Conservation (phyloP, 2,113 vertebrate genomes). For the Tinamus guttatus region DNA sequence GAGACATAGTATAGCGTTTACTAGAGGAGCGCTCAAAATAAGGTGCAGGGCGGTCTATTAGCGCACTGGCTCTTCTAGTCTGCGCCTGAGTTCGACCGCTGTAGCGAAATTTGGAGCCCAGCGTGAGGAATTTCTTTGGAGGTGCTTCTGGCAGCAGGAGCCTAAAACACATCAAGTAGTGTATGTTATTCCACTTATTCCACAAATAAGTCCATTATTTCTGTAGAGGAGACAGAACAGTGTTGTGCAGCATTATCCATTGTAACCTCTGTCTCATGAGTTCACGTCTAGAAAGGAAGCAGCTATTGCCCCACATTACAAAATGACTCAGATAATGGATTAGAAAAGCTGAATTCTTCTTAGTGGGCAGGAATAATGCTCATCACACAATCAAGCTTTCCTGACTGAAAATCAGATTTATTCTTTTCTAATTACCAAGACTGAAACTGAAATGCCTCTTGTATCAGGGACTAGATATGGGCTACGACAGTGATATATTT, state of each 20-base stretch:
- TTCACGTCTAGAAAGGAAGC: neutral
- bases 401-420: neutral
- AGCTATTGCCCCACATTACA: neutral
- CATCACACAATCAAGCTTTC: neutral
- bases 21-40: constrained; percentile 93
- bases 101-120: constrained; percentile 98
- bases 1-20: constrained; percentile 95
- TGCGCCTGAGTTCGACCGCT: constrained; percentile 96
- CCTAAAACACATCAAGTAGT: constrained; percentile 74
- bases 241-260: neutral
- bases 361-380: neutral
- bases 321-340: neutral
- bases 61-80: constrained; percentile 90
- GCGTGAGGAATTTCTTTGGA: constrained; percentile 93
- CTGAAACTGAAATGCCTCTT: neutral
- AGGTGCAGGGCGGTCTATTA: constrained; percentile 92
- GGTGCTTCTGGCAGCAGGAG: constrained; percentile 93
- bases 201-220: neutral
- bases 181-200: neutral
- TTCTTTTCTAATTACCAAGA: neutral
- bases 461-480: neutral
- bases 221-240: neutral
- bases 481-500: neutral
- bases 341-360: neutral
- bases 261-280: rapidly evolving